Evolutionary conservation across 2,797 vertebrate species (phyloP), one percentile per base, ranked within the genome.

Genomic region (Eurystomus glaucurus): DNA sequence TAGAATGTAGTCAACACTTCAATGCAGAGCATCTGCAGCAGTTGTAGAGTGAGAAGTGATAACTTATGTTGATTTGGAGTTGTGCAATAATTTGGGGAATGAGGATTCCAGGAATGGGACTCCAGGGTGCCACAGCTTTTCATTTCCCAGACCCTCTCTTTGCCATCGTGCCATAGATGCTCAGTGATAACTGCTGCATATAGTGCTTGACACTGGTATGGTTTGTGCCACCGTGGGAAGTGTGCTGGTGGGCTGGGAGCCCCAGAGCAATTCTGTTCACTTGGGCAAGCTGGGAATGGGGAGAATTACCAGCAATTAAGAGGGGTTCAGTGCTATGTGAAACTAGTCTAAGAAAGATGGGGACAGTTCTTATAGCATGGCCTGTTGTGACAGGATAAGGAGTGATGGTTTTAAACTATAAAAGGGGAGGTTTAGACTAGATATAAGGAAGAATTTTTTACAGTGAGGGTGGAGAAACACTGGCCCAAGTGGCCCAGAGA

Each of bases 171-270:
- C 45, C 45, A 3, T 22, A 62, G 41, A 33, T 31, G 19, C 46
- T 84, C 31, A 5, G 23, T 16, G 23, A 37, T 31, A 37, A 33
- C 5, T 33, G 33, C 26, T 43, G 51, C 5, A 3, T 6, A 3
- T n/a, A 33, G 23, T 19, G 39, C 39, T 61, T 23, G 66, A 50
- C 8, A 4, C 39, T 5, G 39, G 4, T 25, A 14, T 41, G 37
- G 19, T 45, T 85, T 46, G 25, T 83, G 71, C 58, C n/a, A 7
- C 39, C 13, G 8, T 2, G 1, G 23, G 41, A 18, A 22, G 31
- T 1, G 0, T 17, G 3, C 18, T 23, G n/a, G 7, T 54, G 37
- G 0, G 0, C 21, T 62, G 54, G 50, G 10, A 79, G 31, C 41
- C 22, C 21, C 2, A 2, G 0, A 2, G 28, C 31, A 57, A 57